These are phyloP conservation scores for Pilophorus perplexus DNA, from an alignment of 2,888 invertebrate species.

Conservation along the genomic window DNA sequence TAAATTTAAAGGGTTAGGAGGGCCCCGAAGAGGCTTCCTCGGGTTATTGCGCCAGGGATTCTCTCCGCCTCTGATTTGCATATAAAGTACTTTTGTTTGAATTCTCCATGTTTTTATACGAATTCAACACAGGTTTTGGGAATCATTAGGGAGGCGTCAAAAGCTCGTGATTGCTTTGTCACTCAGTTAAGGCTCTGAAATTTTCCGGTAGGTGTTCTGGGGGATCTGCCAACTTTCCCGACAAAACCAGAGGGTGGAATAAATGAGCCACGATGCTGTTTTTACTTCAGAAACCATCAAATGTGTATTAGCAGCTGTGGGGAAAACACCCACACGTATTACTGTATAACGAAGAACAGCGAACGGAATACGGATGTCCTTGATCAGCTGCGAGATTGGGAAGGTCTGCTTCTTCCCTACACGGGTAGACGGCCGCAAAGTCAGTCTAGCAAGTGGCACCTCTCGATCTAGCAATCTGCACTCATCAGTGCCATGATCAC, in stretches of 20 bases:
- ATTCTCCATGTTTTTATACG: constrained; percentile 32
- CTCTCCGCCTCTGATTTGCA: constrained; percentile 19
- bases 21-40: neutral
- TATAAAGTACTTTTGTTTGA: constrained; percentile 39
- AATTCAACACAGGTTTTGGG: neutral
- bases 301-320: no score
- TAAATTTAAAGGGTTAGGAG: constrained; percentile 35
- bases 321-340: neutral
- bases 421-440: no score
- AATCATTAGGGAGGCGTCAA: constrained; percentile 30
- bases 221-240: neutral
- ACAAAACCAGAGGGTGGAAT: constrained; percentile 13
- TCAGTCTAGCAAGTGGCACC: no score
- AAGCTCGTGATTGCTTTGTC: constrained; percentile 37
- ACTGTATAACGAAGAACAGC: neutral
- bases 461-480: no score
- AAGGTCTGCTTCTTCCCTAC: no score
- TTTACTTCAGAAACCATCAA: no score
- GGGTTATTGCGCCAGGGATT: constrained; percentile 21
- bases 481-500: no score
- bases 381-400: no score
- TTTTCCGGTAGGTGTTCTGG: neutral
- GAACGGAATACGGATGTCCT: no score
- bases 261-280: constrained; percentile 16
- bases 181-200: constrained; percentile 18